Percentiles rank a stretch among this genome's conserved stretches.
These are phyloP conservation scores for Aldrovandia affinis DNA, from an alignment of 2,797 vertebrate genomes.

Conservation along the genomic window DNA sequence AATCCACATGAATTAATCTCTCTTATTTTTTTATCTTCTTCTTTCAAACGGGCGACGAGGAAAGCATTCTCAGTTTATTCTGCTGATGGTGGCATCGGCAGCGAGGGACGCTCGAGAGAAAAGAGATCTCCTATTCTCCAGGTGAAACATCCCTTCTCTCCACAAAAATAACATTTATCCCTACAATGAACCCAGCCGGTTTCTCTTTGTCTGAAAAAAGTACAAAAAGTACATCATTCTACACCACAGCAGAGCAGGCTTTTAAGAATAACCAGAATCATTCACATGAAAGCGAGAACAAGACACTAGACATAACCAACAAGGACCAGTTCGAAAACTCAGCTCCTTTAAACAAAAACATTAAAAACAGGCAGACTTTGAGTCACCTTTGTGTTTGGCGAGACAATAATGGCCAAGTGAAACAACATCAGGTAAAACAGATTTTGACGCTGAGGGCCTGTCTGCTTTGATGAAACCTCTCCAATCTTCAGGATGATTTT, in stretches of 20 bases:
- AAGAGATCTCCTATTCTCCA: neutral
- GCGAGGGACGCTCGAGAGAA: neutral
- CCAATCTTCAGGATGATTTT: slow-evolving; percentile 38
- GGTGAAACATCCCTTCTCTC: neutral
- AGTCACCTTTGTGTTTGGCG: slow-evolving; percentile 22
- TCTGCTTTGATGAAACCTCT: slow-evolving; percentile 44
- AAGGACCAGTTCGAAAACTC: neutral
- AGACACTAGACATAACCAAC: neutral
- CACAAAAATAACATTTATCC: neutral
- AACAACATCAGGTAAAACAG: slow-evolving; percentile 6
- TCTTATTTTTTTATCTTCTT: neutral
- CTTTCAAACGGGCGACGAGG: neutral
- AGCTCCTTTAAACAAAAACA: neutral
- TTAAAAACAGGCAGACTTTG: neutral
- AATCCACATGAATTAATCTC: slow-evolving; percentile 25
- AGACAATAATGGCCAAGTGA: slow-evolving; percentile 24
- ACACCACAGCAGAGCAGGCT: neutral
- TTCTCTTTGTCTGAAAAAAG: slow-evolving; percentile 1
- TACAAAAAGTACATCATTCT: neutral
- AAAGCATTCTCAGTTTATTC: slow-evolving; percentile 2
- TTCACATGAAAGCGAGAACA: neutral
- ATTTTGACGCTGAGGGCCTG: slow-evolving; percentile 22
- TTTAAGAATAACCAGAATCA: neutral
- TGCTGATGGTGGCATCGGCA: slow-evolving; percentile 19
- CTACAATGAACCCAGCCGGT: neutral